Base-by-base conservation (phyloP, 2,888 invertebrate genomes). In the Rhagonycha fulva region DNA sequence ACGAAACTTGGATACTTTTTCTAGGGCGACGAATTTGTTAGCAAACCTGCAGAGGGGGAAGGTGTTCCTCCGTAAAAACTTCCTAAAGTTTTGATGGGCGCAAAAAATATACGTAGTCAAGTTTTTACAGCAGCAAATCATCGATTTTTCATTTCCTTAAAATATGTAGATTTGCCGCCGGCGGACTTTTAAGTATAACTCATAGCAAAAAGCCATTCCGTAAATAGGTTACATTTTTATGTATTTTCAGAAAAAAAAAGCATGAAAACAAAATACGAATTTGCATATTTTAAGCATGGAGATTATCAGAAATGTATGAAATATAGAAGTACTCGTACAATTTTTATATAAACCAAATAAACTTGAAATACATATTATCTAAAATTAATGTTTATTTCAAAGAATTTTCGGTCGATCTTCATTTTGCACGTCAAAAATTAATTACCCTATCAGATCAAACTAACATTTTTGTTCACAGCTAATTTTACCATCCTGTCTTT, bases 261-360 rank as follows among this genome's bases (percentile, higher is more conserved):
- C 75, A 78, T 78, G 80, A 82, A 82, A 82, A 81, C 81, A 84
- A 83, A 82, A 83, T 79, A 81, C 76, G 78, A 82, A 84, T 84
- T 84, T 83, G 82, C 84, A 84, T 84, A 83, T 81, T 83, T 83
- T 82, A 83, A 82, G 81, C 81, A 82, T 82, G 81, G 80, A 84
- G 82, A 83, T 82, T 80, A 81, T 81, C 79, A 81, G 81, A 82
- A 83, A 83, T 82, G 80, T 81, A 82, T 81, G 81, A 82, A 81
- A 82, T 80, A 81, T 82, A 82, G 79, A 81, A 82, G 82, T 81
- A 82, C 80, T 80, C 80, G 81, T 81, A 74, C 81, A n/a, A n/a
- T 47, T 47, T 47, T n/a, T 47, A 47, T 47, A 47, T 47, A 47
- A 47, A n/a, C 47, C 7, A n/a, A 47, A 47, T 2, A n/a, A 7